phyloP scores from a whole-genome alignment of 2,797 vertebrate species.

The Coreius guichenoti region DNA sequence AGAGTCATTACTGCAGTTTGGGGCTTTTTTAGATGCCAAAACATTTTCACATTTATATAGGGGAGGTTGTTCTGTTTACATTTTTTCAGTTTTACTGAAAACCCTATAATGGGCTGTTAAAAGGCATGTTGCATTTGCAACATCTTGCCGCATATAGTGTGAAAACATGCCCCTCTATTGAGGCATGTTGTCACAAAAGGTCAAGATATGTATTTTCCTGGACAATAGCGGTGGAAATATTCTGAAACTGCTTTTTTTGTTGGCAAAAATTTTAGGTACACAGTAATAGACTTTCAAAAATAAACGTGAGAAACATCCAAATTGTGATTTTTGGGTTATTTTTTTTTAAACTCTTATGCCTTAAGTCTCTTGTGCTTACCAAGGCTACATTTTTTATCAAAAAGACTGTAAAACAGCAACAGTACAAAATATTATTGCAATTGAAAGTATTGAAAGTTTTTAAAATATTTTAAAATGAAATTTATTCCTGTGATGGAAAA shows the following conservation, averaged over 20 bases:
- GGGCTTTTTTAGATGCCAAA: slow-evolving; percentile 38
- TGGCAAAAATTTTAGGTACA: background rate
- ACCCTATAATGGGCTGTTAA: slow-evolving; percentile 2
- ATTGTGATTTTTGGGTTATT: background rate
- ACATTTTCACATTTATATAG: slow-evolving; percentile 22
- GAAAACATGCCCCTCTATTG: background rate
- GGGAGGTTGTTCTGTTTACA: background rate
- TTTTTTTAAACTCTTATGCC: background rate
- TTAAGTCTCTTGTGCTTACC: background rate
- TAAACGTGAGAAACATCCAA: background rate
- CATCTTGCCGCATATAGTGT: background rate
- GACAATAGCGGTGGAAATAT: background rate
- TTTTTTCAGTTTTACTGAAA: background rate
- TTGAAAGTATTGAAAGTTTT: background rate
- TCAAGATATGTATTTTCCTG: background rate
- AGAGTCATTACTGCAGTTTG: slow-evolving; percentile 48
- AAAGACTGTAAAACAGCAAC: background rate
- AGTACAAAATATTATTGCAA: background rate
- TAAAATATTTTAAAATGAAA: background rate
- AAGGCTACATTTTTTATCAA: background rate
- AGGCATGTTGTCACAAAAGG: slow-evolving; percentile 1
- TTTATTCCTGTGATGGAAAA: background rate
- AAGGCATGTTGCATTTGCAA: background rate
- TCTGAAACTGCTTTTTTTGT: background rate
- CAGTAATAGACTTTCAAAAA: background rate